Base-by-base conservation (phyloP, 1,140 invertebrate genomes). In the Zaprionus ornatus region DNA sequence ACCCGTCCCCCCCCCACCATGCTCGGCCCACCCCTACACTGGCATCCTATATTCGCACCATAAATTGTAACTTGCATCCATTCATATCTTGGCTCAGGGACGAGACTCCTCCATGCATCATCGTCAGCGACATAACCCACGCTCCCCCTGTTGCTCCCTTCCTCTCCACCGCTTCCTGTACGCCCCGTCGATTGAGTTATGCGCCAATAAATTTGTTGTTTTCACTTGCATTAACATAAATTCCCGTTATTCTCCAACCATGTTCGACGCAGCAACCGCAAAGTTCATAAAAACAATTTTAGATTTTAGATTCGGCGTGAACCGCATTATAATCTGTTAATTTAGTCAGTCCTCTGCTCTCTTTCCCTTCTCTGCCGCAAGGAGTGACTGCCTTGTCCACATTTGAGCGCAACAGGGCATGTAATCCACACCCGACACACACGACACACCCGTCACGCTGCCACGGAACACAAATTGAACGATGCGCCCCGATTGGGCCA, bases 151-250 rank as follows among this genome's bases (percentile, higher is more conserved):
- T 23, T 2, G 15, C 19, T 35, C 59, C 15, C 9, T 19, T 13
- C 17, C 12, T 57, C 21, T 23, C 60, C 63, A 27, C 56, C 27
- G 60, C 45, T 4, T 13, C 4, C 19, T 19, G 9, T 3, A 19
- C 1, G 2, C 19, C 19, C 17, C 45, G 19, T 21, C 45, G 45
- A 81, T 79, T 86, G 82, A 86, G 68, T 87, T 86, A 87, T 86
- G 82, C 76, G 76, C 79, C 79, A 82, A 86, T 86, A 87, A 86
- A 86, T 87, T 87, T 79, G 60, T 82, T 86, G 74, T 80, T 62
- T 54, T 69, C 60, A 59, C 55, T 60, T 65, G 60, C 64, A 68
- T 60, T 74, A 60, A 69, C 64, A 74, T 59, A 23, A 77, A 62
- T 73, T 37, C 40, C 10, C 23, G 19, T 37, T n/a, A 69, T 42